Base-by-base conservation (phyloP, 2,888 invertebrate species). In the Campoplex nolae region DNA sequence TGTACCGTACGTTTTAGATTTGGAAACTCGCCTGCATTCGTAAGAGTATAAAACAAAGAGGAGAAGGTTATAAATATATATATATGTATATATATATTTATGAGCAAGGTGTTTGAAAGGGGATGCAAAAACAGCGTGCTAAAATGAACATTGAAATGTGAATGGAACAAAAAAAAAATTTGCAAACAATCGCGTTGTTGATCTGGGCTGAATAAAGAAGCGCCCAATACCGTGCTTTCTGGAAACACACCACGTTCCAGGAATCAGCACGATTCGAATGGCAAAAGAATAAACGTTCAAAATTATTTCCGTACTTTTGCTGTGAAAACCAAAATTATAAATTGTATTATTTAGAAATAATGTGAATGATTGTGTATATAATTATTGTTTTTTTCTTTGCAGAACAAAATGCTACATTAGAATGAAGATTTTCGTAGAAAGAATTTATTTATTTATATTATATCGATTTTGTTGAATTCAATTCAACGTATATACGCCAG, bases 11-110 rank as follows among this genome's bases (percentile, higher is more conserved):
- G 35, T 76, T 58, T 78, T 65, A 35, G 45, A 68, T 45, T 38
- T 71, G 16, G 28, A 45, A 78, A 62, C 51, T 67, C 51, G 71
- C 45, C 54, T 79, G 70, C 71, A 83, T 71, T 86, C 80, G 71
- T 80, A 67, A 83, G 48, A 78, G 28, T 48, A 38, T 67, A 32
- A 71, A 65, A 54, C 54, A 68, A 9, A 23, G 16, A 58, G 11
- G 45, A 65, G 32, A 23, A 23, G 42, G n/a, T 48, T 42, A 58
- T 13, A 45, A 13, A 54, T 73, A 82, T 68, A 65, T 38, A 67
- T 76, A 65, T 54, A 58, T 56, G 62, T 78, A 83, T 45, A 45
- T 73, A 70, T 78, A 68, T 74, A 76, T 85, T 54, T 56, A 54
- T 65, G 70, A 75, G 62, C n/a, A 51, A 68, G 70, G 42, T 67